Conservation (phyloP, 2,888 invertebrate genomes). For the Papilio elwesi region DNA sequence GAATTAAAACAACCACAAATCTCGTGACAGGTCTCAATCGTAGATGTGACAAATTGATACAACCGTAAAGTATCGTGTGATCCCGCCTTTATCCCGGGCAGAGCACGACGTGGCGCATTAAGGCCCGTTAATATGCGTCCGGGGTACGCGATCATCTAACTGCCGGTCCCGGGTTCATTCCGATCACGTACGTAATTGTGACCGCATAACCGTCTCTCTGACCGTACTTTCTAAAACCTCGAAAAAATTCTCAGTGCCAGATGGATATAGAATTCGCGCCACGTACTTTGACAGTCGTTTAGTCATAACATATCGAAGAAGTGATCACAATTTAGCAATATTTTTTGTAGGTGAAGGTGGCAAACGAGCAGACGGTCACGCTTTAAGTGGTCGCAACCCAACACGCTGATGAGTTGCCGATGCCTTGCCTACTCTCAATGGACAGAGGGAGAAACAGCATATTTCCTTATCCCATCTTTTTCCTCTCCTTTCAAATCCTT, state of each 20-base stretch:
- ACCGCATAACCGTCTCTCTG: conserved; percentile 43
- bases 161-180: conserved; percentile 49
- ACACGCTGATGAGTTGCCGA: too few relatives aligned
- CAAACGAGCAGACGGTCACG: too few relatives aligned
- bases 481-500: too few relatives aligned
- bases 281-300: not conserved
- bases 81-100: conserved; percentile 12
- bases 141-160: conserved; percentile 20
- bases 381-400: too few relatives aligned
- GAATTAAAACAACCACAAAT: not conserved
- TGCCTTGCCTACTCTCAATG: too few relatives aligned
- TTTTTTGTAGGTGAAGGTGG: too few relatives aligned
- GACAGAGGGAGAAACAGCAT: too few relatives aligned
- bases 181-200: conserved; percentile 71
- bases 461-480: too few relatives aligned
- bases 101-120: conserved; percentile 31
- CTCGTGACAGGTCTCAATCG: conserved; percentile 7
- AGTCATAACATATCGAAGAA: too few relatives aligned
- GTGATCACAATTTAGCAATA: too few relatives aligned
- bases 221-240: conserved; percentile 33
- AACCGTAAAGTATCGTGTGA: conserved; percentile 19
- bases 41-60: conserved; percentile 36
- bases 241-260: not conserved
- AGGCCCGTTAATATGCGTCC: conserved; percentile 32
- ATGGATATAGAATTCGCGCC: conserved; percentile 17